Base-by-base conservation (phyloP, 2,888 invertebrate genomes). In the Apodemia zela region DNA sequence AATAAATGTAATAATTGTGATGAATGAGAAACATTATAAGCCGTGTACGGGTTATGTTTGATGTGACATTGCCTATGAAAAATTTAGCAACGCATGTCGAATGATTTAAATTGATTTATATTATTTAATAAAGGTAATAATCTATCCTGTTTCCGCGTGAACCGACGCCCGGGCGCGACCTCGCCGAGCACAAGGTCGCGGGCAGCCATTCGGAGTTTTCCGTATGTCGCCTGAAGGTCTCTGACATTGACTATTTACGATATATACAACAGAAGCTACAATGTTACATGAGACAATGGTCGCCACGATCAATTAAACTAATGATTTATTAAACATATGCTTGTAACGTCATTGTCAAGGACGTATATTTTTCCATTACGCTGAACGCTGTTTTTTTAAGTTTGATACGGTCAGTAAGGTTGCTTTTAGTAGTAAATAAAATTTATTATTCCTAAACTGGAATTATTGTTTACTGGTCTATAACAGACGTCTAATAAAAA, bases 141-240 rank as follows among this genome's bases (percentile, higher is more conserved):
- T 69, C 65, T 73, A 78, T 82, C 81, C 82, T 78, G 80, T 81
- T 81, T 81, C 78, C 79, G 76, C 68, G 69, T 71, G 69, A 70
- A 69, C 67, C 68, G 73, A 73, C 74, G 77, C 74, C 75, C 75
- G 76, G 78, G 77, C 70, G 49, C 73, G 84, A 79, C 84, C 85
- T 84, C 77, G 80, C 61, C 63, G 54, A 25, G 59, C 65, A 63
- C 85, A 85, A 86, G 87, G 87, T 82, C 80, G 76, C 71, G 76
- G 79, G 71, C 75, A 74, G 72, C 78, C 72, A 66, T 84, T 81
- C 78, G 81, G 82, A 80, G 78, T 75, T 85, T 87, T 87, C 85
- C 85, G 85, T 80, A 69, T 79, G 78, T 75, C 76, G 80, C 76
- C 81, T 76, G 82, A 84, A 85, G 85, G 82, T 84, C 82, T 83